Base-by-base conservation (phyloP, 2,797 vertebrate genomes). In the Onychomys arenicola region DNA sequence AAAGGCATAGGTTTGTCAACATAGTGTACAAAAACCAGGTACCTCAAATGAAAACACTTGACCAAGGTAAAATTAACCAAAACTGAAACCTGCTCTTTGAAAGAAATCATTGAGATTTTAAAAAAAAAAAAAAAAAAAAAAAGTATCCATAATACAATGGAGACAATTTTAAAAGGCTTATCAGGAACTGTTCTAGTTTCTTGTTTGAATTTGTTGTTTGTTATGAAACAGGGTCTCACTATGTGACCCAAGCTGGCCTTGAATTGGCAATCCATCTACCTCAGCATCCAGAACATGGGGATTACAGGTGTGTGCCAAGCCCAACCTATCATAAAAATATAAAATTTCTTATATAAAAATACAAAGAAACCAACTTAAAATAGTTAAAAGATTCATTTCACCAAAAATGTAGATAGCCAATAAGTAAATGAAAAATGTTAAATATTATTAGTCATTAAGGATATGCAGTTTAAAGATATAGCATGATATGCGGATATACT, bases 291-390 rank as follows among this genome's bases (percentile, higher is more conserved):
- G 27, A 76, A 37, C 55, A 23, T 16, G 57, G 29, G 21, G 27
- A 76, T 43, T 76, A 13, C 17, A 89, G 34, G 6, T 59, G 2
- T 75, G 85, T 89, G 29, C 19, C 86, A 89, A 55, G 49, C 52
- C 55, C 37, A 59, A 17, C 1, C 55, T 75, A 89, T 59, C 27
- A 61, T 57, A 46, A 90, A 78, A 78, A 69, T n/a, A 71, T 13
- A 81, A 49, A 83, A 75, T 80, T 34, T 61, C 14, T 73, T 65
- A 80, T 34, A 91, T 63, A 90, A 90, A 9, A 85, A 89, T 57
- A 49, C 78, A 84, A 95, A 91, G 2, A 63, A 91, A 5, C 5
- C 76, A 92, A 59, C 27, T 94, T 90, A 92, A 96, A 89, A 71
- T 85, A 67, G 65, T 43, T 46, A 82, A 92, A 89, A 61, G n/a